These are phyloP conservation scores for Tetranychus urticae DNA, from an alignment of 1,140 invertebrate genomes.

Conservation along the genomic window DNA sequence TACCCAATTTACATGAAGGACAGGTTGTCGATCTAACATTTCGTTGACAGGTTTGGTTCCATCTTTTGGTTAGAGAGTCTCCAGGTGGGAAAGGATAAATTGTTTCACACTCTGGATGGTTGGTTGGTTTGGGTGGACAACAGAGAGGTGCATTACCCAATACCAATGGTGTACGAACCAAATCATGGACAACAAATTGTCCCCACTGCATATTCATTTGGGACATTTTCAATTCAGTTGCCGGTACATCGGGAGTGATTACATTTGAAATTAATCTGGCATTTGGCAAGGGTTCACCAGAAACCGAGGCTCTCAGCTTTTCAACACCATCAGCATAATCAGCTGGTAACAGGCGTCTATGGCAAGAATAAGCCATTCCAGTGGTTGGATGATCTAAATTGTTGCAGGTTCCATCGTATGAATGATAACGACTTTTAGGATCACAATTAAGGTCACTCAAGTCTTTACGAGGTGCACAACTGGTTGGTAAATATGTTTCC, in stretches of 20 bases:
- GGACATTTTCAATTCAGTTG: constrained; percentile 48
- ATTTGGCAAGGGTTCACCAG: constrained; percentile 57
- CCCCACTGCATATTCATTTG: constrained; percentile 99
- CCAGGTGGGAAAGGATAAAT: background rate
- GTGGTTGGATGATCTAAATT: constrained; percentile 71
- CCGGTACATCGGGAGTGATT: constrained; percentile 56
- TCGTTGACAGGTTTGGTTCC: constrained; percentile 6
- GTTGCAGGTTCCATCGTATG: constrained; percentile 82
- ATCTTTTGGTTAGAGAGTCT: constrained; percentile 1
- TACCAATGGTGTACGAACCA: background rate
- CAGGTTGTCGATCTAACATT: constrained; percentile 5
- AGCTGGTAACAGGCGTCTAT: constrained; percentile 53
- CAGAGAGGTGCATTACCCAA: background rate
- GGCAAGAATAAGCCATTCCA: constrained; percentile 71
- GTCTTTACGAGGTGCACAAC: background rate
- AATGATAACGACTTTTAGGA: constrained; percentile 38
- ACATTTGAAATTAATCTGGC: constrained; percentile 7
- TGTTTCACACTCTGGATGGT: background rate
- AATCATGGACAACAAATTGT: constrained; percentile 42
- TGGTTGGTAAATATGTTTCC: background rate
- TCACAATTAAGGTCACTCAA: background rate
- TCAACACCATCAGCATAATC: constrained; percentile 95
- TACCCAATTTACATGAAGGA: constrained; percentile 3
- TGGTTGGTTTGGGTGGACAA: background rate
- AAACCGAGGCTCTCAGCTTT: constrained; percentile 40